Evolutionary conservation across 2,888 invertebrate species (phyloP), one percentile per base, ranked within the genome.

Genomic region (Hymenopus coronatus): DNA sequence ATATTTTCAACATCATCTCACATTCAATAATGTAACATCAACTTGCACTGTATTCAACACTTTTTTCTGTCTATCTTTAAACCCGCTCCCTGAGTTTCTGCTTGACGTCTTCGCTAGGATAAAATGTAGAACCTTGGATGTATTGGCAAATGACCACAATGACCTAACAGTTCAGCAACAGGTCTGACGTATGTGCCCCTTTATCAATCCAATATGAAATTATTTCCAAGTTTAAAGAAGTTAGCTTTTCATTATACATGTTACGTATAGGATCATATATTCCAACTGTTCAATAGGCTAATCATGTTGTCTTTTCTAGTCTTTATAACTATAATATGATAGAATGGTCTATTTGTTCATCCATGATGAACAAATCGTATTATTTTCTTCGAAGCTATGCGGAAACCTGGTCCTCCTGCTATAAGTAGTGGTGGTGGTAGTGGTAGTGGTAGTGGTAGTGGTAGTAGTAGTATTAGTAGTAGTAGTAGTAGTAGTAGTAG

Each of bases 261-360:
- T 99, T 99, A 15, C 97, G 95, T 93, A 98, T 93, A 0, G 98
- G 98, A 93, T 99, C 99, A 92, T 96, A 99, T 0, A 97, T 96
- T 3, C 99, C 99, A 1, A 99, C 93, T 98, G 97, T 93, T 98
- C 98, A 90, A 98, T 97, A 0, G 97, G 96, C 85, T 96, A 96
- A 88, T 95, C 94, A 91, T 95, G 94, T 92, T 96, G 96, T 12
- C 94, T 91, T 94, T 94, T 91, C 93, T 95, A 89, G 94, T 93
- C 97, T 96, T 96, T 92, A 96, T 96, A 86, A 98, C 97, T 91
- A 98, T 97, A 91, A 99, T 97, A 92, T 99, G 99, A 93, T 95
- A 99, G 93, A 99, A 99, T 0, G 98, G 99, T 90, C 99, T 95
- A 92, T 99, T 99, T 0, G 97, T 95, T 92, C 99, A 99, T 88